Base-by-base conservation (phyloP, 1,140 invertebrate genomes). In the Cotesia chilonis region DNA sequence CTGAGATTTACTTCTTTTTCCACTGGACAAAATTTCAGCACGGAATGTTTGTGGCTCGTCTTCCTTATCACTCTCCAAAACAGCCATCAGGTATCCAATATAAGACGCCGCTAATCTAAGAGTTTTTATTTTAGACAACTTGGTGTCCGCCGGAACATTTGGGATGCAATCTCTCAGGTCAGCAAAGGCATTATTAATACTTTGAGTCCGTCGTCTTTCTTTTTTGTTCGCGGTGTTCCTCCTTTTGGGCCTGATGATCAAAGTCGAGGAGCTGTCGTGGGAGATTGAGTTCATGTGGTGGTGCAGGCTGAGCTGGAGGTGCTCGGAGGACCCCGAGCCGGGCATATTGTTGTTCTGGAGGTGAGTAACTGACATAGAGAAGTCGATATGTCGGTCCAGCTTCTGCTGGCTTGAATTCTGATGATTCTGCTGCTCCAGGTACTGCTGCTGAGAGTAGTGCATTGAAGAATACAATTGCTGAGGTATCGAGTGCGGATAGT, bases 171-270 rank as follows among this genome's bases (percentile, higher is more conserved):
- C 95, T 3, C 97, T 86, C 0, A 98, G 88, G 80, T 96, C 93
- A 0, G 95, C 92, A 81, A 98, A 99, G 0, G 96, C 97, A 72
- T 93, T 96, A 87, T 99, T 99, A 75, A 99, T 98, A 75, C 94
- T 96, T 84, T 96, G 94, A 0, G 97, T 99, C 69, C 96, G 86
- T 78, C 96, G 83, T 54, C 96, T 85, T 83, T 98, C 97, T 83
- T 98, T 98, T 85, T 96, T 96, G 83, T 98, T 98, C 37, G 96
- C 94, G 1, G 93, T 95, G 68, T 92, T 93, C 59, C 93, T 82
- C 52, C 92, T 86, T 77, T 94, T 94, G 1, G 85, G 85, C 17
- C 83, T 82, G 2, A 79, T 68, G 0, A 71, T 47, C 0, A 78
- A 35, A 1, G 67, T 70, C 5, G 69, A 59, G n/a, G 78, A 77